A percentile compares a stretch with the other conserved stretches of the same genome.
These are phyloP conservation scores for Epistrophella euchroma DNA, from an alignment of 2,888 invertebrate genomes.

Conservation along the genomic window DNA sequence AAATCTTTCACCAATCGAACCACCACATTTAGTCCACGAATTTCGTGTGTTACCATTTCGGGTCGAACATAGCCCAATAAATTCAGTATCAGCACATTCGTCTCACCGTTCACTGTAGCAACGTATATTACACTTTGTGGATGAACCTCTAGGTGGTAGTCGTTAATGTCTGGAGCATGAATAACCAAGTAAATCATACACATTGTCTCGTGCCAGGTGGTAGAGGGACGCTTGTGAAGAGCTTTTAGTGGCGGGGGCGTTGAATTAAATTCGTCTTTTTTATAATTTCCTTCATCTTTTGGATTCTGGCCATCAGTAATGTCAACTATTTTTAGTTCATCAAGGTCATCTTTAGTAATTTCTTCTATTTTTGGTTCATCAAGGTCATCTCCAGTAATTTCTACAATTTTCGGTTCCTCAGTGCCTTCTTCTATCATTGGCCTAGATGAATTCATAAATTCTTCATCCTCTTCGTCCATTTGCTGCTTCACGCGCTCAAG, in stretches of 20 bases:
- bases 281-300: not conserved
- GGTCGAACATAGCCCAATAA: slow-evolving; percentile 77
- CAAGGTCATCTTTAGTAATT: not conserved
- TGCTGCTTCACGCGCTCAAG: slow-evolving; percentile 39
- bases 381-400: slow-evolving; percentile 9
- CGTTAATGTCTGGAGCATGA: slow-evolving; percentile 78
- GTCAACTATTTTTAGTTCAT: not conserved
- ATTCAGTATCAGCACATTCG: slow-evolving; percentile 77
- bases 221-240: slow-evolving; percentile 77
- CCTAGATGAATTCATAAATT: slow-evolving; percentile 1
- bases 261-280: not conserved
- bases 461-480: slow-evolving; percentile 48
- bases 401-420: slow-evolving; percentile 54
- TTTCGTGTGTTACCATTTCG: slow-evolving; percentile 77
- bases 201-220: slow-evolving; percentile 79
- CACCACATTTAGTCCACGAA: slow-evolving; percentile 79
- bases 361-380: not conserved
- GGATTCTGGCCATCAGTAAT: not conserved
- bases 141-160: slow-evolving; percentile 78
- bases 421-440: slow-evolving; percentile 1
- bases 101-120: slow-evolving; percentile 72
- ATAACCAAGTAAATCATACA: slow-evolving; percentile 78
- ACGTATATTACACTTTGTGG: slow-evolving; percentile 71
- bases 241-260: slow-evolving; percentile 73
- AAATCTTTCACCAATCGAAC: slow-evolving; percentile 78